These are phyloP conservation scores for Dreissena rostriformis DNA, from an alignment of 1,140 invertebrate species.

Conservation along the genomic window DNA sequence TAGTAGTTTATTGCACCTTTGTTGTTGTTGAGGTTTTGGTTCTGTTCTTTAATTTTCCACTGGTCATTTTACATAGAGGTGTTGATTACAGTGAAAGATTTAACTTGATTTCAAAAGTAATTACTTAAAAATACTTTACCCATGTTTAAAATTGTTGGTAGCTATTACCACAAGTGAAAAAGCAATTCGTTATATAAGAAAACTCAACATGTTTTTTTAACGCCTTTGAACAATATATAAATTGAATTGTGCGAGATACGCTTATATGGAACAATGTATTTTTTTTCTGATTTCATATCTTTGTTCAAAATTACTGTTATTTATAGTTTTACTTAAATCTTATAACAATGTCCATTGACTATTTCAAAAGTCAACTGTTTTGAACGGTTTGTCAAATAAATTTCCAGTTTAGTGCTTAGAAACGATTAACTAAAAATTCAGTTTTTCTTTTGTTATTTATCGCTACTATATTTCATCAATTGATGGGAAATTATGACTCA, in stretches of 20 bases:
- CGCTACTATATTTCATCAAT: no score
- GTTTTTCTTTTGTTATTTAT: no score
- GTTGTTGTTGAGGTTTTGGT: neutral
- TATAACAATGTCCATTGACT: neutral
- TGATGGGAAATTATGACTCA: no score
- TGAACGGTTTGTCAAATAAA: neutral
- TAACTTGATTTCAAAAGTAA: neutral
- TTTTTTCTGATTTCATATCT: no score
- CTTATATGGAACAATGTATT: no score
- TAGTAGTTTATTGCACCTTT: neutral
- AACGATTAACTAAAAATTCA: neutral
- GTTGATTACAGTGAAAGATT: neutral
- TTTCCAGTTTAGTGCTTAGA: neutral
- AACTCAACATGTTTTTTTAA: no score
- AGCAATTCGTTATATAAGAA: no score
- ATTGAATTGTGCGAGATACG: no score
- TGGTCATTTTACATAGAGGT: no score
- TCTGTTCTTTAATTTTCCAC: neutral
- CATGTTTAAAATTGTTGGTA: neutral
- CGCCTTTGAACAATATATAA: no score
- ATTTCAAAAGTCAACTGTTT: neutral
- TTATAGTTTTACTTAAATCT: neutral
- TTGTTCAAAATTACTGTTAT: no score
- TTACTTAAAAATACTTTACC: neutral
- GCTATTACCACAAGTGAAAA: neutral